Percentiles rank a stretch among this genome's conserved stretches.
Conservation (phyloP, 1,140 invertebrate genomes). For the Drosophila aff. region DNA sequence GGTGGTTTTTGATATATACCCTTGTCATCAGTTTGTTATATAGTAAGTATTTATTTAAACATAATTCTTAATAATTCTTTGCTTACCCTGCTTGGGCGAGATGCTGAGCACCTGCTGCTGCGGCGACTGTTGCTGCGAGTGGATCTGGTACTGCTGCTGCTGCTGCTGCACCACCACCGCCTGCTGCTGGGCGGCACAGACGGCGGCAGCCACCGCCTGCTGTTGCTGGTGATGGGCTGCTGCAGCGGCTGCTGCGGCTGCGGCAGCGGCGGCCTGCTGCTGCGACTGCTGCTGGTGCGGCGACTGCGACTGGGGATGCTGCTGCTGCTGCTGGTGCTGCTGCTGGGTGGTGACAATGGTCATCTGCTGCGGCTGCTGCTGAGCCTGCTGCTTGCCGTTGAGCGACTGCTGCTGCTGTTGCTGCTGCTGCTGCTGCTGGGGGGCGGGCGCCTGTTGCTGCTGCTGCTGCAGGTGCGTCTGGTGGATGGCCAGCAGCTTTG, state of each 20-base stretch:
- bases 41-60: neutral
- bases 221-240: constrained; percentile 72
- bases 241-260: constrained; percentile 72
- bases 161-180: constrained; percentile 80
- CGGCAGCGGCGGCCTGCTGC: constrained; percentile 70
- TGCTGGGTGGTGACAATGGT: constrained; percentile 74
- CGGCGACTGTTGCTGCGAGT: constrained; percentile 84
- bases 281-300: constrained; percentile 71
- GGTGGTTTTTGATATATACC: neutral
- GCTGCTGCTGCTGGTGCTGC: constrained; percentile 72
- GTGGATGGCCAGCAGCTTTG: constrained; percentile 83
- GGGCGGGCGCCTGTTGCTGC: constrained; percentile 62
- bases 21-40: neutral
- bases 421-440: constrained; percentile 65
- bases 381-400: constrained; percentile 69
- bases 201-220: constrained; percentile 74
- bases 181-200: constrained; percentile 79
- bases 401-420: constrained; percentile 64
- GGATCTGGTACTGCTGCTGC: constrained; percentile 82
- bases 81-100: constrained; percentile 83
- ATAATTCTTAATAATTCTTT: neutral
- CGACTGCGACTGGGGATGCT: constrained; percentile 69
- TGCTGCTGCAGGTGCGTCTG: constrained; percentile 81
- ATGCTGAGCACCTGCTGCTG: constrained; percentile 81
- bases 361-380: constrained; percentile 76